These are phyloP conservation scores for Pherbina coryleti DNA, from an alignment of 2,888 invertebrate genomes.

Conservation along the genomic window DNA sequence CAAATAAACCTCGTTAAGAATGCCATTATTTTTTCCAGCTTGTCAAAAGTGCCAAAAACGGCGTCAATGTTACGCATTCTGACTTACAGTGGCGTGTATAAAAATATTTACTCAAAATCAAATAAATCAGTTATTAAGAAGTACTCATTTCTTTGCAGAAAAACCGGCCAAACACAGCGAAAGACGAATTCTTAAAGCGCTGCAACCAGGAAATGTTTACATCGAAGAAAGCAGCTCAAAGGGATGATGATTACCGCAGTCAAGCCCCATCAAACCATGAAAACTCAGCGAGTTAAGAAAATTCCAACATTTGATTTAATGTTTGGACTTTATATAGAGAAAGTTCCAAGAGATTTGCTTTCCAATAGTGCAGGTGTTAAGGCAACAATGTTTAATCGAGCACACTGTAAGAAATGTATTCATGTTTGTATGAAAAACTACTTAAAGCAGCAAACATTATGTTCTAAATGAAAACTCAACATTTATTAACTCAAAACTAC, in stretches of 20 bases:
- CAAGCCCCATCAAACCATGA: background rate
- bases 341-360: background rate
- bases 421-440: conserved; percentile 16
- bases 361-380: background rate
- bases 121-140: background rate
- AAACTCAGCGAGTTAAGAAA: background rate
- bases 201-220: conserved; percentile 67
- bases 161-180: conserved; percentile 60
- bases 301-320: too few relatives aligned
- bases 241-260: conserved; percentile 53
- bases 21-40: background rate
- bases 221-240: conserved; percentile 67
- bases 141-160: conserved; percentile 50
- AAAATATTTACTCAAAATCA: background rate
- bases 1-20: background rate
- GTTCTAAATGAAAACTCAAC: conserved; percentile 21
- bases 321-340: too few relatives aligned
- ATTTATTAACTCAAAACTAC: conserved; percentile 33
- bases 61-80: background rate
- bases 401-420: background rate
- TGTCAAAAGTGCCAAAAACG: background rate
- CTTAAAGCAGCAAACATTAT: conserved; percentile 20
- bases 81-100: background rate
- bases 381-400: background rate
- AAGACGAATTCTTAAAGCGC: conserved; percentile 63